A percentile compares a stretch with the other conserved stretches of the same genome.
Evolutionary conservation across 2,888 invertebrate genomes (phyloP).

Genomic region (Lucinisca nassula): DNA sequence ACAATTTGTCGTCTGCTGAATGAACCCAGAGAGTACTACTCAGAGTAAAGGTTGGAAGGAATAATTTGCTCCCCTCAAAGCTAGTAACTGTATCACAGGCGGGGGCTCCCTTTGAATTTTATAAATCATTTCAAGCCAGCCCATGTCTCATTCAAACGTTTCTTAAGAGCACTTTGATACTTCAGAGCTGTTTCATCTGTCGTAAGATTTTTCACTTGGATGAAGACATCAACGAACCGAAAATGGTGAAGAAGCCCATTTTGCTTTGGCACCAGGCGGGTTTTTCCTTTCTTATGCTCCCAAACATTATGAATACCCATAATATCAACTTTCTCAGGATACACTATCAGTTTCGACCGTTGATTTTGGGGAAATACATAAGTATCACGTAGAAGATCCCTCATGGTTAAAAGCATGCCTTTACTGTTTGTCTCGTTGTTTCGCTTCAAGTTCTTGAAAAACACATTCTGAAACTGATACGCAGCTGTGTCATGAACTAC

Average conservation of each 20-base stretch:
- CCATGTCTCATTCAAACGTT: slow-evolving; percentile 60
- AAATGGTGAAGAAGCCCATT: slow-evolving; percentile 79
- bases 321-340: slow-evolving; percentile 67
- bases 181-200: slow-evolving; percentile 56
- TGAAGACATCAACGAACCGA: slow-evolving; percentile 73
- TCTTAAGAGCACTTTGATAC: slow-evolving; percentile 64
- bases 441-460: slow-evolving; percentile 80
- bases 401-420: slow-evolving; percentile 73
- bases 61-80: too few species aligned
- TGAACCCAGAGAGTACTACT: too few species aligned
- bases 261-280: slow-evolving; percentile 28
- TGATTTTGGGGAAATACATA: slow-evolving; percentile 58
- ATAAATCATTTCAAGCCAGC: slow-evolving; percentile 23
- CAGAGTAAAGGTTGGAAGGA: too few species aligned
- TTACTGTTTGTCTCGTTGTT: slow-evolving; percentile 60
- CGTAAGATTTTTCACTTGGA: slow-evolving; percentile 35
- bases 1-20: too few species aligned
- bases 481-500: slow-evolving; percentile 13
- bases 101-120: too few species aligned
- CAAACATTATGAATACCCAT: slow-evolving; percentile 79
- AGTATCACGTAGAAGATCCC: slow-evolving; percentile 71
- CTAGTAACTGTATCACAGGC: too few species aligned
- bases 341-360: slow-evolving; percentile 79
- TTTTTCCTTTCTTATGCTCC: slow-evolving; percentile 24
- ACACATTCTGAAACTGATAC: slow-evolving; percentile 73